Evolutionary conservation across 2,888 invertebrate genomes (phyloP).

Genomic region (Sepioteuthis lessoniana): DNA sequence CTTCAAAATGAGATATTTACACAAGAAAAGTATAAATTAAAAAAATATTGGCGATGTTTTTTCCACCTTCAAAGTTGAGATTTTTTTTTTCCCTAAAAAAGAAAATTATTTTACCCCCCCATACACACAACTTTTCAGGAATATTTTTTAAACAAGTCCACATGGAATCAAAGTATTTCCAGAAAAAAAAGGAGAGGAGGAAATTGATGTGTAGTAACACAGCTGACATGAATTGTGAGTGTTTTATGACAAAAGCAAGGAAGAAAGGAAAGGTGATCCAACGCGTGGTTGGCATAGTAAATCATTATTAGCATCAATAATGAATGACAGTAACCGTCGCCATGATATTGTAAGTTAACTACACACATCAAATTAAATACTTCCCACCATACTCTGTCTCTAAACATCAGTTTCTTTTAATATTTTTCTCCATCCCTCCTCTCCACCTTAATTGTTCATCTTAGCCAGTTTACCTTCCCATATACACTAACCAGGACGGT

Average conservation of each 20-base stretch:
- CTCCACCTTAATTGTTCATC: not conserved
- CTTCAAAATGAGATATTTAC: slow-evolving; percentile 14
- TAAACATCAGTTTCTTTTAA: too few species aligned
- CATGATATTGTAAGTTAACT: not conserved
- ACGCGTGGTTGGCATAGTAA: not conserved
- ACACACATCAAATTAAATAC: not conserved
- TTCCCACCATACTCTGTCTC: not conserved
- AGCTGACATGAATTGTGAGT: not conserved
- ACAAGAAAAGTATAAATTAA: slow-evolving; percentile 13
- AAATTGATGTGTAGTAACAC: not conserved
- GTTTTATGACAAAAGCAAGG: not conserved
- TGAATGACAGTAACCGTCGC: not conserved
- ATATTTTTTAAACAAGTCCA: not conserved
- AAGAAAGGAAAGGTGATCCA: not conserved
- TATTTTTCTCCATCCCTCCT: not conserved
- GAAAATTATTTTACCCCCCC: not conserved
- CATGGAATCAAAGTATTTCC: not conserved
- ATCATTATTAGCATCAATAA: not conserved
- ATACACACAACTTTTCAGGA: not conserved
- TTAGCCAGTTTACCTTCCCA: not conserved
- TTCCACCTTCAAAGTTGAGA: not conserved
- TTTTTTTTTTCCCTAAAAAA: not conserved
- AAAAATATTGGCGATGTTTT: not conserved
- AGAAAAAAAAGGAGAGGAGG: not conserved
- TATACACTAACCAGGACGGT: slow-evolving; percentile 12